Percentiles rank a stretch among this genome's conserved stretches.
Conservation (phyloP, 53 echinoderm and acorn worm species). For the Glandiceps talaboti region DNA sequence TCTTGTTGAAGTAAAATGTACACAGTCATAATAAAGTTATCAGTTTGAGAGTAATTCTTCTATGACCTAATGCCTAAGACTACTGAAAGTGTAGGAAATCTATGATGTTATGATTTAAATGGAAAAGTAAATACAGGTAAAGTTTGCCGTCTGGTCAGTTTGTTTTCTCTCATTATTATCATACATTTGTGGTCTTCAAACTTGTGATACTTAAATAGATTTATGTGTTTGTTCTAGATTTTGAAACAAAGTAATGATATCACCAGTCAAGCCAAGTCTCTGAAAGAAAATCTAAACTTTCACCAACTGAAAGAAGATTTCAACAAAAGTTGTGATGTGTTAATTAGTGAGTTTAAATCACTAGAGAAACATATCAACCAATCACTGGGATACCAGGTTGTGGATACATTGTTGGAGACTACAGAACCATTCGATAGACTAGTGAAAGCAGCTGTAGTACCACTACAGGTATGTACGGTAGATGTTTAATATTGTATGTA, state of each 20-base stretch:
- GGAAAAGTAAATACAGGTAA: too few species aligned
- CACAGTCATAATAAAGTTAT: too few species aligned
- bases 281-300: conserved; percentile 45
- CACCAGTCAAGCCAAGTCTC: conserved; percentile 18
- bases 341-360: conserved; percentile 50
- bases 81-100: too few species aligned
- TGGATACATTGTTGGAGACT: conserved; percentile 76
- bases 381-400: conserved; percentile 53
- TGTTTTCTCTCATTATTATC: too few species aligned
- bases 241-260: conserved; percentile 40
- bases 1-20: too few species aligned
- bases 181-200: too few species aligned
- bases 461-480: conserved; percentile 59
- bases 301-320: conserved; percentile 57
- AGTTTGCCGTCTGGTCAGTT: too few species aligned
- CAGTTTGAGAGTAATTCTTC: too few species aligned
- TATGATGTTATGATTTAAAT: too few species aligned
- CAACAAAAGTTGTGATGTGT: conserved; percentile 43
- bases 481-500: neutral
- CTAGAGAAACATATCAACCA: conserved; percentile 60
- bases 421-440: conserved; percentile 70
- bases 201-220: too few species aligned
- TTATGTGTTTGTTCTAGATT: conserved; percentile 26
- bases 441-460: conserved; percentile 67
- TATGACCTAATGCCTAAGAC: too few species aligned